phyloP scores from a whole-genome alignment of 1,140 invertebrate species.

The Apis laboriosa region DNA sequence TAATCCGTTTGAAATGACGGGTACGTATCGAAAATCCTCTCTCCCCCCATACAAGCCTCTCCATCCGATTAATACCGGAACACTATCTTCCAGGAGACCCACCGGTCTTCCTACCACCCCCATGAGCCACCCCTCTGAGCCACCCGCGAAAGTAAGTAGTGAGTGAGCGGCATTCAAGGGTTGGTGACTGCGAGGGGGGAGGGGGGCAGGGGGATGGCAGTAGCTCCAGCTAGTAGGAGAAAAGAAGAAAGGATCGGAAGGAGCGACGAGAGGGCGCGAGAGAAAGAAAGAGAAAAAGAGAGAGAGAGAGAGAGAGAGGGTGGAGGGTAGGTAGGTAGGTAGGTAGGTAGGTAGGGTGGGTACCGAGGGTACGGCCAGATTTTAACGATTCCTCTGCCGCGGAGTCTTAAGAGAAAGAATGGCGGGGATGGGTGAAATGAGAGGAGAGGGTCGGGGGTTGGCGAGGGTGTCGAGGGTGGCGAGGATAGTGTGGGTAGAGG shows the following conservation, averaged over 20 bases:
- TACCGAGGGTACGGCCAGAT: slow-evolving; percentile 79
- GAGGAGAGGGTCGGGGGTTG: slow-evolving; percentile 68
- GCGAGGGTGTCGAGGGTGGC: slow-evolving; percentile 59
- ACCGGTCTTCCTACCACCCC: slow-evolving; percentile 55
- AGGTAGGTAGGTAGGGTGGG: slow-evolving; percentile 60
- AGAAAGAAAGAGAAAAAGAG: slow-evolving; percentile 1
- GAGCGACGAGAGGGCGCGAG: slow-evolving; percentile 36
- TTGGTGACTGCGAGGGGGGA: slow-evolving; percentile 71
- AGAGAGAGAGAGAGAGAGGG: slow-evolving; percentile 12
- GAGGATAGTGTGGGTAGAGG: slow-evolving; percentile 48
- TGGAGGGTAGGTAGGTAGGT: slow-evolving; percentile 47
- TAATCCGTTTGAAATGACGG: neutral
- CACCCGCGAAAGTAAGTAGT: slow-evolving; percentile 77
- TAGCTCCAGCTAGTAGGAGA: slow-evolving; percentile 56
- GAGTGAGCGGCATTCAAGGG: slow-evolving; percentile 78
- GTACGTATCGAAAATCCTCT: neutral
- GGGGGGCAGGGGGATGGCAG: slow-evolving; percentile 17
- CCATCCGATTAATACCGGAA: slow-evolving; percentile 65
- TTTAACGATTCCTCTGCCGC: slow-evolving; percentile 82
- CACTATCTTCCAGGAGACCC: slow-evolving; percentile 53
- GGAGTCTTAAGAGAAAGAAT: slow-evolving; percentile 82
- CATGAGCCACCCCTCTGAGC: slow-evolving; percentile 60
- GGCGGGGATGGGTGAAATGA: slow-evolving; percentile 77
- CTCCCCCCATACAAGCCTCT: slow-evolving; percentile 26
- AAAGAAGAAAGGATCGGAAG: slow-evolving; percentile 47